A percentile compares a stretch with the other conserved stretches of the same genome.
phyloP scores from a whole-genome alignment of 2,113 vertebrate genomes.

The Pachyramphus minor region DNA sequence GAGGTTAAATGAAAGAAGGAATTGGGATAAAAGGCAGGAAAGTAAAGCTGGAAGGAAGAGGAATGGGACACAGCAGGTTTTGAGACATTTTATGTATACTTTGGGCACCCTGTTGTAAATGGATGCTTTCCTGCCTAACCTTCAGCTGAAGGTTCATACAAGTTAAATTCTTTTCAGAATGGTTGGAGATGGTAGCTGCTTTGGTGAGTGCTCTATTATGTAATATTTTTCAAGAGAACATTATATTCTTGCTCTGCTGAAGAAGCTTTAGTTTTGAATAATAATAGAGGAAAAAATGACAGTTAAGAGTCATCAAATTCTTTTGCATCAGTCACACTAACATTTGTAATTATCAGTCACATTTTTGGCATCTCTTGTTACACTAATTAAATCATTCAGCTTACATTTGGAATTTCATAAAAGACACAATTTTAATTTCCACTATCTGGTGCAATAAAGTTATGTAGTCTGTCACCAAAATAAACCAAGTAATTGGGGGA shows the following conservation, averaged over 20 bases:
- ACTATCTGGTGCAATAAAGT: neutral
- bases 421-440: neutral
- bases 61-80: neutral
- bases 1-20: neutral
- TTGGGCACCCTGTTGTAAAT: neutral
- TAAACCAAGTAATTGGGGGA: neutral
- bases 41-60: neutral
- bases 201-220: neutral
- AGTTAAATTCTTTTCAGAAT: neutral
- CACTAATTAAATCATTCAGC: neutral
- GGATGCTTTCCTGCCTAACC: neutral
- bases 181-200: neutral
- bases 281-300: neutral
- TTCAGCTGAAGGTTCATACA: fast-evolving
- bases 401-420: neutral
- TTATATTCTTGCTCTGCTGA: neutral
- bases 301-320: neutral
- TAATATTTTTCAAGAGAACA: neutral
- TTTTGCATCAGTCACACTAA: neutral
- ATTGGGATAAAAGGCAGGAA: neutral
- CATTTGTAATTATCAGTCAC: neutral
- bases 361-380: neutral
- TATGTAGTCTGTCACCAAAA: neutral
- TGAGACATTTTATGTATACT: neutral
- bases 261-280: neutral